Base-by-base conservation (phyloP, 2,888 invertebrate species). In the Rambutsinella grinnellia region DNA sequence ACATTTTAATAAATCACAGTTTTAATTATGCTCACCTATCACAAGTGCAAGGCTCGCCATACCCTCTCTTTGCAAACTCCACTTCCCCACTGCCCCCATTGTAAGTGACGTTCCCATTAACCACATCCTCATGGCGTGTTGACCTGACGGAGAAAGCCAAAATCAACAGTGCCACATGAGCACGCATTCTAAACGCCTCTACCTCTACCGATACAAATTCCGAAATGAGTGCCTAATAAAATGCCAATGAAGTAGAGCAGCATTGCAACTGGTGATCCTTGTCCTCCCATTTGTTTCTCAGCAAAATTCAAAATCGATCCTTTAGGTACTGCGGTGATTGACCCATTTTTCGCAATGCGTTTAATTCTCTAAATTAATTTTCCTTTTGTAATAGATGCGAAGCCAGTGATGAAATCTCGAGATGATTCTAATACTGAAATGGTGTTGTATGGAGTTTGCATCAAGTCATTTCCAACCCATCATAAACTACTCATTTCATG, bases 21-120 rank as follows among this genome's bases (percentile, higher is more conserved):
- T n/a, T n/a, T 3, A 62, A 23, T 26, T 28, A 28, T 49, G n/a
- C 28, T 26, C 56, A 69, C 69, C 69, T 69, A 58, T 69, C 69
- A 70, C 79, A 79, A 28, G 77, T 44, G 47, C 79, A 79, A 23
- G 77, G 76, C 21, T 79, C 74, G 10, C 71, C 67, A 21, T 62
- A 78, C 17, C 78, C 79, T 46, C 76, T 17, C 27, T 76, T 76
- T 8, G 69, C 49, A 66, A 70, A 70, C 8, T 70, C 76, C 13
- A 24, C 49, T 46, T 60, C 67, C n/a, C 10, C 46, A 24, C 70
- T 53, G 53, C 63, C 69, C 19, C 26, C 49, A 27, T 63, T 71
- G 8, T 2, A 10, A 10, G 3, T 23, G 19, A 1, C n/a, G n/a
- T 54, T 17, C 5, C 57, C 24, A 46, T 54, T 58, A 23, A 53